phyloP scores from a whole-genome alignment of 2,888 invertebrate genomes.

The Trilocha varians region DNA sequence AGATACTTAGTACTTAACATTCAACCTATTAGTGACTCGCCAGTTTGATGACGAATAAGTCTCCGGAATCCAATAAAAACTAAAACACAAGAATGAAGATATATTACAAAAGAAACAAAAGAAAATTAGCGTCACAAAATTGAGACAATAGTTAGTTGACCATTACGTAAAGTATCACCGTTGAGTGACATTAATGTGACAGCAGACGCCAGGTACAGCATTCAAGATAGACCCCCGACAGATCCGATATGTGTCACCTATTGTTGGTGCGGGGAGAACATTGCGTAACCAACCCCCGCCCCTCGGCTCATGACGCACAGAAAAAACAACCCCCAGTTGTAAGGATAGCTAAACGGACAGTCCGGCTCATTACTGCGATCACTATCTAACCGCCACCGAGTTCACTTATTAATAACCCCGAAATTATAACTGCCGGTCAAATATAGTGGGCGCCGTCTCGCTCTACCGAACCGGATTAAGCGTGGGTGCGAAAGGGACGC shows the following conservation, averaged over 20 bases:
- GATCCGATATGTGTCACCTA: neutral
- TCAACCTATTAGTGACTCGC: too few species aligned
- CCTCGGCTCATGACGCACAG: constrained; percentile 32
- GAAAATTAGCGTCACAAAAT: too few species aligned
- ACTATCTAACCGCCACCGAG: constrained; percentile 11
- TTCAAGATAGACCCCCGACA: neutral
- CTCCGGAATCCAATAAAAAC: too few species aligned
- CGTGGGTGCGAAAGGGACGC: constrained; percentile 25
- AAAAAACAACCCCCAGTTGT: constrained; percentile 19
- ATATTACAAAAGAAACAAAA: too few species aligned
- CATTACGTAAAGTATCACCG: too few species aligned
- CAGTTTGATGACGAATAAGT: too few species aligned
- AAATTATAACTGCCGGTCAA: neutral
- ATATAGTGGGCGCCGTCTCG: constrained; percentile 11
- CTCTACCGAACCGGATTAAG: constrained; percentile 6
- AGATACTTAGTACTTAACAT: too few species aligned
- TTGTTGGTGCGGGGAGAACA: constrained; percentile 2
- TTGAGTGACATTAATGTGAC: neutral
- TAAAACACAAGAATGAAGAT: too few species aligned
- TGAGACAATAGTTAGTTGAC: too few species aligned
- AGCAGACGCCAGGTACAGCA: neutral
- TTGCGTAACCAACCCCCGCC: constrained; percentile 34
- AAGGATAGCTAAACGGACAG: constrained; percentile 19
- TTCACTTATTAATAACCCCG: constrained; percentile 10
- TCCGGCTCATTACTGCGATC: constrained; percentile 12